phyloP scores from a whole-genome alignment of 1,140 invertebrate genomes.

The Protaetia brevitarsis region DNA sequence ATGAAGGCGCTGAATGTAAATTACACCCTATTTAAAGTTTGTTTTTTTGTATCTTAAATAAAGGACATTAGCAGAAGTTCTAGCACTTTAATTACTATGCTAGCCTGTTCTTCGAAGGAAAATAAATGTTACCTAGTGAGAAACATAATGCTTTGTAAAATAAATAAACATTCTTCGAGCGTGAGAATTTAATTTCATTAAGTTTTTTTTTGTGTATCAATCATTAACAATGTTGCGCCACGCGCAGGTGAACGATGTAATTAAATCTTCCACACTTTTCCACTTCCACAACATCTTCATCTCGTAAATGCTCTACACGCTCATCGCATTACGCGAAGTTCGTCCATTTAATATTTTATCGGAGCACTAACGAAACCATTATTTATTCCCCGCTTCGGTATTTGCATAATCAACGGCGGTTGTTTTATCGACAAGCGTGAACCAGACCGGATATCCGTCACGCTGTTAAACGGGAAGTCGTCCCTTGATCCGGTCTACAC shows the following conservation, averaged over 20 bases:
- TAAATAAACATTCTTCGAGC: too few relatives aligned
- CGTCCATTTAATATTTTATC: not conserved
- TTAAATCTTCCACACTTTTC: too few relatives aligned
- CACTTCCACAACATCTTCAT: too few relatives aligned
- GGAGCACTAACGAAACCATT: not conserved
- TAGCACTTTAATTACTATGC: not conserved
- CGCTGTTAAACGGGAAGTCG: slow-evolving; percentile 1
- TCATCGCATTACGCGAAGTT: not conserved
- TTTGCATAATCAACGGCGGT: not conserved
- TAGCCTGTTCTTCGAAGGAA: not conserved
- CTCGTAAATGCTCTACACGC: too few relatives aligned
- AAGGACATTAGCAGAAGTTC: not conserved
- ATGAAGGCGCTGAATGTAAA: not conserved
- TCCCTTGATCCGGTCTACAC: not conserved
- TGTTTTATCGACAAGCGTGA: not conserved
- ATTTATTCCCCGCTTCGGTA: not conserved
- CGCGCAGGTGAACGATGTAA: too few relatives aligned
- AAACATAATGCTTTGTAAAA: too few relatives aligned
- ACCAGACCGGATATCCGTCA: slow-evolving; percentile 13
- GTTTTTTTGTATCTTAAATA: not conserved
- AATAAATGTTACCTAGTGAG: too few relatives aligned
- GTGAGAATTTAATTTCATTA: too few relatives aligned
- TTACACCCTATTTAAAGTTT: not conserved
- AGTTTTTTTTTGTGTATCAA: too few relatives aligned
- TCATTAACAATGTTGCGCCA: too few relatives aligned